A percentile compares a stretch with the other conserved stretches of the same genome.
These are phyloP conservation scores for Aurelia sp. DNA, from an alignment of 30 jellyfish, hydroid and myxozoan genomes.

Conservation along the genomic window DNA sequence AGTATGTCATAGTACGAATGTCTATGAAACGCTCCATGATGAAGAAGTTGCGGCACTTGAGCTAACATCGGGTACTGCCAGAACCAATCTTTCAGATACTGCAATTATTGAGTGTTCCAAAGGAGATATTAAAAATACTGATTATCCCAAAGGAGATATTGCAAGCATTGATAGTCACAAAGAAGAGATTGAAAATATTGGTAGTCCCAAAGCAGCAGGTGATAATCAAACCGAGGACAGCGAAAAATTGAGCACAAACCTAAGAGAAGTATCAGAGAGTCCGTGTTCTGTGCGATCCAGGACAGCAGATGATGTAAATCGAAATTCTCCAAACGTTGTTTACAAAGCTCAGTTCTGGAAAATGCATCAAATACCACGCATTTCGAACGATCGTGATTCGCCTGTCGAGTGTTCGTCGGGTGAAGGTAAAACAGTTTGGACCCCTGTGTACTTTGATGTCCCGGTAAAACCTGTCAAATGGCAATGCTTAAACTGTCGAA, in stretches of 20 bases:
- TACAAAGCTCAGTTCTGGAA: conserved; percentile 49
- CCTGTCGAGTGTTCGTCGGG: not conserved
- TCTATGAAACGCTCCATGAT: no score
- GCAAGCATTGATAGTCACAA: no score
- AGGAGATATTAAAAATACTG: no score
- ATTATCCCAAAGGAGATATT: no score
- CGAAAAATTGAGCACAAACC: not conserved
- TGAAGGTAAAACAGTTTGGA: conserved; percentile 23
- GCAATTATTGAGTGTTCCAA: no score
- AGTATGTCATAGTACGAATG: no score
- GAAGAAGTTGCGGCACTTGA: no score
- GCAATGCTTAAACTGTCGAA: conserved; percentile 39
- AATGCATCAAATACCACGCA: conserved; percentile 26
- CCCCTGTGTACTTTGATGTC: conserved; percentile 44
- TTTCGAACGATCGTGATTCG: not conserved
- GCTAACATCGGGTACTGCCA: no score
- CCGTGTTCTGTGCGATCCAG: not conserved
- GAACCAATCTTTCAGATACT: no score
- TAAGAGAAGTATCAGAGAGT: not conserved
- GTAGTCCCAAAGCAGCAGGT: no score
- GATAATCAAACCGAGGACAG: no score
- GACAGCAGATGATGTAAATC: not conserved
- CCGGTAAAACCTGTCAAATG: conserved; percentile 41
- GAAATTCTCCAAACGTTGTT: not conserved
- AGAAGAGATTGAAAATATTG: no score